A percentile compares a stretch with the other conserved stretches of the same genome.
phyloP scores from a whole-genome alignment of 2,888 invertebrate genomes.

The Hypena proboscidalis region DNA sequence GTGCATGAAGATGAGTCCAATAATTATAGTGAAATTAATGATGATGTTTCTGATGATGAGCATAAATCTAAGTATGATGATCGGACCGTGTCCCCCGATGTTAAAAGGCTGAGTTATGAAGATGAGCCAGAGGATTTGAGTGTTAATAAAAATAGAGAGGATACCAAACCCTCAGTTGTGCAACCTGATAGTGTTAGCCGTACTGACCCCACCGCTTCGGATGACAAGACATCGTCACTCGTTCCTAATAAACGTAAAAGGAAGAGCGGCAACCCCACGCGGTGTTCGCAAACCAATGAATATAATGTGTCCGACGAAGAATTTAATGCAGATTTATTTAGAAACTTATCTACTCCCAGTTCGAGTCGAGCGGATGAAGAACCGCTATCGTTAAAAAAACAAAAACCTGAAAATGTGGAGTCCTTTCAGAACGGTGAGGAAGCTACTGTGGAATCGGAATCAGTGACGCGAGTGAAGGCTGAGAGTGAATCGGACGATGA shows the following conservation, averaged over 20 bases:
- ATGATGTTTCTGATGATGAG: slow-evolving; percentile 69
- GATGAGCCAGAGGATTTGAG: slow-evolving; percentile 90
- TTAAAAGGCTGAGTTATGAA: slow-evolving; percentile 68
- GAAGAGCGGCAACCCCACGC: slow-evolving; percentile 93
- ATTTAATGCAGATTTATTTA: slow-evolving; percentile 75
- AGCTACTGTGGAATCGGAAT: slow-evolving; percentile 71
- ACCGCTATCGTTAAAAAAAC: slow-evolving; percentile 79
- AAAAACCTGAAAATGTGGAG: slow-evolving; percentile 75
- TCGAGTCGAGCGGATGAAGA: slow-evolving; percentile 74
- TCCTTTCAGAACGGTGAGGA: slow-evolving; percentile 79
- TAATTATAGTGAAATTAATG: slow-evolving; percentile 72
- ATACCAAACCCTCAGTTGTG: slow-evolving; percentile 78
- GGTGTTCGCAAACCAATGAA: slow-evolving; percentile 87
- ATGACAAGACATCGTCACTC: slow-evolving; percentile 75
- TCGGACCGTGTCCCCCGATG: slow-evolving; percentile 56
- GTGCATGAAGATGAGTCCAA: slow-evolving; percentile 67
- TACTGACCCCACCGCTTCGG: slow-evolving; percentile 68
- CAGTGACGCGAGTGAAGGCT: slow-evolving; percentile 74
- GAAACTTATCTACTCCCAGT: slow-evolving; percentile 71
- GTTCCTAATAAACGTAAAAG: slow-evolving; percentile 90
- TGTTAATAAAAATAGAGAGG: slow-evolving; percentile 87
- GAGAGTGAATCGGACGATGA: slow-evolving; percentile 82
- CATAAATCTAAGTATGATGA: slow-evolving; percentile 58
- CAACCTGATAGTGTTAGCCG: slow-evolving; percentile 60
- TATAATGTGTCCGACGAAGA: slow-evolving; percentile 80